A percentile compares a stretch with the other conserved stretches of the same genome.
phyloP scores from a whole-genome alignment of 2,113 vertebrate species.

The Todiramphus saurophagus region DNA sequence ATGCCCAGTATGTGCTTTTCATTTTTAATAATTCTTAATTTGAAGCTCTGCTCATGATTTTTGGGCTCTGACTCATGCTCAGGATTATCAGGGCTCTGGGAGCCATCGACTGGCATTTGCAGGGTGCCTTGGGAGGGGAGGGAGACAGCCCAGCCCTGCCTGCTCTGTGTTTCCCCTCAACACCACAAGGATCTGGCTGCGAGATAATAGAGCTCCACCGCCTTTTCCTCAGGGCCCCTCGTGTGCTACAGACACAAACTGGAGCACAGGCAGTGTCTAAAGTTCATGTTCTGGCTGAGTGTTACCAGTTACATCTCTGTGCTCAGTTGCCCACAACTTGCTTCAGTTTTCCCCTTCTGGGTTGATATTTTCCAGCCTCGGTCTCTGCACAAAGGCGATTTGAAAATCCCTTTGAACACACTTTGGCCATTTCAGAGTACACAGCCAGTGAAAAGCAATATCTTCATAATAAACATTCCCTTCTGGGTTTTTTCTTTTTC shows the following conservation, averaged over 20 bases:
- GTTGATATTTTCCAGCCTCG: conserved; percentile 23
- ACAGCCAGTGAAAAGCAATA: neutral
- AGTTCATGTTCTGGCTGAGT: conserved; percentile 59
- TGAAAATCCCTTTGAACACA: neutral
- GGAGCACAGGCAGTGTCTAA: conserved; percentile 47
- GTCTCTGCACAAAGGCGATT: neutral
- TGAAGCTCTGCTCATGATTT: neutral
- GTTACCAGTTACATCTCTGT: conserved; percentile 30
- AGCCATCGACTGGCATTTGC: conserved; percentile 24
- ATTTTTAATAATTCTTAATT: neutral
- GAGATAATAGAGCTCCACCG: conserved; percentile 28
- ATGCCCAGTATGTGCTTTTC: neutral
- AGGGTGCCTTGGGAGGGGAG: conserved; percentile 11
- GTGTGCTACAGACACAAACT: conserved; percentile 37
- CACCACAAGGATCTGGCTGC: conserved; percentile 48
- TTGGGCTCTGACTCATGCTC: neutral
- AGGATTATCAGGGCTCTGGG: conserved; percentile 22
- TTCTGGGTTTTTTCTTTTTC: neutral
- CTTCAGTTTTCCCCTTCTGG: conserved; percentile 13
- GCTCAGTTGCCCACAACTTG: neutral
- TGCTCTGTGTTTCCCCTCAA: conserved; percentile 30
- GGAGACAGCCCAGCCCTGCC: conserved; percentile 24
- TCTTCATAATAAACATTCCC: conserved; percentile 16
- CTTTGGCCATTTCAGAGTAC: neutral
- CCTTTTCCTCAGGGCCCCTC: conserved; percentile 60